Percentiles rank a stretch among this genome's conserved stretches.
phyloP scores from a whole-genome alignment of 2,888 invertebrate genomes.

The Lasioglossum oenotherae region DNA sequence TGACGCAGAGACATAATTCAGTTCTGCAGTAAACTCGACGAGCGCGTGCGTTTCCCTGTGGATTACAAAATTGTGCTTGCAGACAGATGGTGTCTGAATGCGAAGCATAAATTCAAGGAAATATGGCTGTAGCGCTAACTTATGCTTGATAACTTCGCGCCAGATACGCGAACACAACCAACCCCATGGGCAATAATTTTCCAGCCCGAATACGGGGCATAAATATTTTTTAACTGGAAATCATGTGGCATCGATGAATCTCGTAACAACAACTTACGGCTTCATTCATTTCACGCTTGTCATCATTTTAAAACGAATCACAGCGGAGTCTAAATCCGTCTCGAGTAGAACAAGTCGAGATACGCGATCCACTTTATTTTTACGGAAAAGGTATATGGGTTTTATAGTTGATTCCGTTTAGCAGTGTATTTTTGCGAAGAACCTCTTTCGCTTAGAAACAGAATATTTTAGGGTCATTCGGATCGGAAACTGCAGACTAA shows the following conservation, averaged over 20 bases:
- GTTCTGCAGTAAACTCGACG: constrained; percentile 31
- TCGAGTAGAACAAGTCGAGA: not conserved
- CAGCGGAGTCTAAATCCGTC: not conserved
- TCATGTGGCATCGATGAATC: not conserved
- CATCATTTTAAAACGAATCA: not conserved
- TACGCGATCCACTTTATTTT: not conserved
- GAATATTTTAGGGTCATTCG: too few relatives aligned
- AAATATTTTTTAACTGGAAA: constrained; percentile 3
- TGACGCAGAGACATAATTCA: constrained; percentile 51
- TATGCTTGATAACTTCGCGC: constrained; percentile 26
- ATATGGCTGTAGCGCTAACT: constrained; percentile 17
- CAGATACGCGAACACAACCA: not conserved
- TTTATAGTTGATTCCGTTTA: not conserved
- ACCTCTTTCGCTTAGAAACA: not conserved
- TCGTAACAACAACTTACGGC: not conserved
- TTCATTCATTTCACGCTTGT: not conserved
- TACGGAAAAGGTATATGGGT: not conserved
- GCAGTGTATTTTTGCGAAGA: not conserved
- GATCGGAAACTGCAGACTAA: not conserved
- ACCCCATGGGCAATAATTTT: not conserved
- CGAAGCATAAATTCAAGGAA: constrained; percentile 24
- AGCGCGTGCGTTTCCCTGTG: constrained; percentile 38
- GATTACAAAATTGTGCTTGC: constrained; percentile 52
- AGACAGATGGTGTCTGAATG: constrained; percentile 25
- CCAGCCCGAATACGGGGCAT: not conserved